Base-by-base conservation (phyloP, 2,797 vertebrate genomes). In the Sus cebifrons region DNA sequence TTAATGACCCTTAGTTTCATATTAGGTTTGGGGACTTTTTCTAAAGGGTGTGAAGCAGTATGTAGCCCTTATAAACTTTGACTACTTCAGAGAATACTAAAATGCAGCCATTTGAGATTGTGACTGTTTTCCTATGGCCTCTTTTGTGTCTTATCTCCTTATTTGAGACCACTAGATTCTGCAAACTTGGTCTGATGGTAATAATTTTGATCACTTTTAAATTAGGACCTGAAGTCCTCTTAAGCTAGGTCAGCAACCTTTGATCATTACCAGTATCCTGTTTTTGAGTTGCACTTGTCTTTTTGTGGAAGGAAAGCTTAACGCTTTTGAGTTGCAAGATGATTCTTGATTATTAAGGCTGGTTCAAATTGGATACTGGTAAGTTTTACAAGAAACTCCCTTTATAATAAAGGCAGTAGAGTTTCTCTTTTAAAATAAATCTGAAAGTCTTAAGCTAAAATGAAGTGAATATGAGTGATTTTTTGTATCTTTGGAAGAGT, bases 171-270 rank as follows among this genome's bases (percentile, higher is more conserved):
- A 52, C 60, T 27, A 89, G 68, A 90, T 96, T 92, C 64, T 88
- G 14, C 11, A 73, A 95, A 44, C 56, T 94, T 96, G 78, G 16
- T 87, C 52, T 92, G 67, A 86, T 86, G 23, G 27, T 89, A 52
- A 29, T 97, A 32, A 86, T 92, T 97, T 91, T 95, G 44, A 94
- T 88, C 88, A 83, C 29, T 58, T 96, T 95, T 93, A 86, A 96
- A 79, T 89, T 95, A 90, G 70, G n/a, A 86, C 23, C 44, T 85
- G 54, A 95, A 68, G 73, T 93, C 60, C 74, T 96, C 79, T 91
- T 95, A 85, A 85, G 44, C 20, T 96, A 65, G 27, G 71, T 92
- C 49, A 81, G 15, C 36, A 87, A 54, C 27, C 44, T 95, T 95
- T 90, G 96, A 84, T 96, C 85, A 93, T 90, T 94, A 87, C 25